A percentile compares a stretch with the other conserved stretches of the same genome.
Conservation (phyloP, 2,113 vertebrate species). For the Hiodon alosoides region DNA sequence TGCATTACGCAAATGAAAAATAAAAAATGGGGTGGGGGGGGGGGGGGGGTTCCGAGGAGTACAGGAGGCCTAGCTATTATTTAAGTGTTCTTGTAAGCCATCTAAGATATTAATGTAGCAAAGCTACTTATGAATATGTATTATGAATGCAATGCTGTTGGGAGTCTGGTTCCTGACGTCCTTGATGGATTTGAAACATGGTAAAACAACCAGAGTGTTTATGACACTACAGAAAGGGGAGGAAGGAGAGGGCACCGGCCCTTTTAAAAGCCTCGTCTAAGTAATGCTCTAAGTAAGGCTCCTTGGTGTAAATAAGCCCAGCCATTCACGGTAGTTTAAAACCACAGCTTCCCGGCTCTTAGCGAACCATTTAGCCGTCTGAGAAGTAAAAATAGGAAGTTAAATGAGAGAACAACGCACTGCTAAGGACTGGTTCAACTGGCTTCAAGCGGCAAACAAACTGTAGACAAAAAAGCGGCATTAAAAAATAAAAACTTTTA, state of each 20-base stretch:
- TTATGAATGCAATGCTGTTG: constrained; percentile 73
- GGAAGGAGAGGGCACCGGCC: constrained; percentile 16
- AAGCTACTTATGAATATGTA: constrained; percentile 99
- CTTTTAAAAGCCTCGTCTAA: constrained; percentile 38
- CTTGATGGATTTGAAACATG: constrained; percentile 66
- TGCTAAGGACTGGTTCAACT: too few species aligned
- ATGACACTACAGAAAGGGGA: constrained; percentile 34
- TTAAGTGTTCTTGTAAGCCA: constrained; percentile 99
- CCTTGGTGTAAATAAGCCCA: constrained; percentile 43
- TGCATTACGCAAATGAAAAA: constrained; percentile 91
- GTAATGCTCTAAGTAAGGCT: constrained; percentile 33
- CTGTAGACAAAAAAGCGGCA: too few species aligned
- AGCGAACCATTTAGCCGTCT: not conserved
- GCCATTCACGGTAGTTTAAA: not conserved
- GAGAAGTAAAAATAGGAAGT: not conserved
- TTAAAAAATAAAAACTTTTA: too few species aligned
- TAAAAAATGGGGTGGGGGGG: constrained; percentile 61
- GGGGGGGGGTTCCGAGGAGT: constrained; percentile 31
- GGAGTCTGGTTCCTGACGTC: constrained; percentile 63
- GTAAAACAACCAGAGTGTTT: constrained; percentile 54
- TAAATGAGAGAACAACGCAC: too few species aligned
- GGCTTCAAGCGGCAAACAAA: too few species aligned
- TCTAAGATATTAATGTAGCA: constrained; percentile 99
- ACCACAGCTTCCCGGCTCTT: not conserved
- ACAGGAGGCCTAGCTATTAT: constrained; percentile 78